A percentile compares a stretch with the other conserved stretches of the same genome.
Evolutionary conservation across 1,140 invertebrate genomes (phyloP).

Genomic region (Drosophila tristis): DNA sequence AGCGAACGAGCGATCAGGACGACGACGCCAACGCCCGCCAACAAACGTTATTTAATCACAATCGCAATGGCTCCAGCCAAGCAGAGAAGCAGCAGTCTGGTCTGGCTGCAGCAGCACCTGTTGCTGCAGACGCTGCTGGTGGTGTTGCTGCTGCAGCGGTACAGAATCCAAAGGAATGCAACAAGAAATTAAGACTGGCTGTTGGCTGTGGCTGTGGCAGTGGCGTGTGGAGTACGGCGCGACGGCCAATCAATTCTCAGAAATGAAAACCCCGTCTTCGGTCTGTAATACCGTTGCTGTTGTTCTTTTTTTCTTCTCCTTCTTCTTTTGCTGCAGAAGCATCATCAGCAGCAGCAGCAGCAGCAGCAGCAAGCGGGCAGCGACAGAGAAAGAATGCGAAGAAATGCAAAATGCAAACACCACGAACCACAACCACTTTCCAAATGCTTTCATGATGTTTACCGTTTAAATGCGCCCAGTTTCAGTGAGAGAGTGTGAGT

Average conservation of each 20-base stretch:
- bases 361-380: constrained; percentile 44
- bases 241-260: constrained; percentile 80
- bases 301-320: constrained; percentile 43
- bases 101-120: constrained; percentile 31
- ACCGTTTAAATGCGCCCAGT: constrained; percentile 81
- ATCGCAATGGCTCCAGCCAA: constrained; percentile 47
- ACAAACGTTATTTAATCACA: constrained; percentile 82
- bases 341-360: constrained; percentile 66
- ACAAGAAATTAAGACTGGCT: constrained; percentile 39
- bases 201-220: constrained; percentile 15
- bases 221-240: constrained; percentile 60
- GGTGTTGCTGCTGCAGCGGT: constrained; percentile 31
- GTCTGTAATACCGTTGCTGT: constrained; percentile 55
- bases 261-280: constrained; percentile 80
- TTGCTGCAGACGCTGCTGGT: constrained; percentile 35
- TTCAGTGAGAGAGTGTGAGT: constrained; percentile 30
- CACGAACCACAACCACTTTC: constrained; percentile 74
- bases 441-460: constrained; percentile 81
- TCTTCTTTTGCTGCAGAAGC: constrained; percentile 57
- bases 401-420: constrained; percentile 82
- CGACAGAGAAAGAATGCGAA: constrained; percentile 79
- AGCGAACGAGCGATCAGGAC: constrained; percentile 48
- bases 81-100: constrained; percentile 45
- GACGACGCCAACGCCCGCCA: constrained; percentile 53
- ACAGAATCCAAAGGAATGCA: constrained; percentile 54